These are phyloP conservation scores for Philereme vetulata DNA, from an alignment of 2,888 invertebrate species.

Conservation along the genomic window DNA sequence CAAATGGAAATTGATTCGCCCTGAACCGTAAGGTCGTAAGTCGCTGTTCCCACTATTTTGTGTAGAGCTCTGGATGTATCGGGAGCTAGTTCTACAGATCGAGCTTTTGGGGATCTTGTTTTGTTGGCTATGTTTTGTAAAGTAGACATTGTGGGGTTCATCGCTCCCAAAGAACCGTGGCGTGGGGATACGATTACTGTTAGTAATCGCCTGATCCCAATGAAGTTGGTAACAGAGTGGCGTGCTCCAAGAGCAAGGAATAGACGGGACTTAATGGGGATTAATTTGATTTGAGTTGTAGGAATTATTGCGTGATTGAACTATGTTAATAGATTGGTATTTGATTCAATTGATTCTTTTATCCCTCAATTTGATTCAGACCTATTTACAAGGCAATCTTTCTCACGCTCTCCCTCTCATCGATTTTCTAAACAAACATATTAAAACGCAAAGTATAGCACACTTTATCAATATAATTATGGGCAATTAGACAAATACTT, in stretches of 20 bases:
- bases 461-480: too few relatives aligned
- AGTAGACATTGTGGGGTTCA: constrained; percentile 56
- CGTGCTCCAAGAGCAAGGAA: constrained; percentile 48
- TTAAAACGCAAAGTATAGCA: too few relatives aligned
- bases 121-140: constrained; percentile 47
- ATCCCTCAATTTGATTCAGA: too few relatives aligned
- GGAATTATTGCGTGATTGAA: constrained; percentile 11
- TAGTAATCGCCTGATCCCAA: constrained; percentile 79
- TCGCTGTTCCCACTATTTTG: constrained; percentile 37
- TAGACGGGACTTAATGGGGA: constrained; percentile 38
- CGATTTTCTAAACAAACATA: too few relatives aligned
- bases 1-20: constrained; percentile 76
- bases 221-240: constrained; percentile 75
- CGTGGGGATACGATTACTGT: constrained; percentile 74
- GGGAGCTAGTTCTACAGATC: constrained; percentile 33
- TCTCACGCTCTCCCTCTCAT: too few relatives aligned
- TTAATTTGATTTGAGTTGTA: constrained; percentile 23
- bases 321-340: constrained; percentile 1
- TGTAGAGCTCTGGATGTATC: constrained; percentile 35
- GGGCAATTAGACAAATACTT: too few relatives aligned
- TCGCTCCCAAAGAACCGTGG: constrained; percentile 55
- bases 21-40: constrained; percentile 69
- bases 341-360: too few relatives aligned
- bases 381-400: too few relatives aligned
- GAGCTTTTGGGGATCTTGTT: constrained; percentile 46